A percentile compares a stretch with the other conserved stretches of the same genome.
Conservation (phyloP, 2,797 vertebrate species). For the Leptoclinus maculatus region DNA sequence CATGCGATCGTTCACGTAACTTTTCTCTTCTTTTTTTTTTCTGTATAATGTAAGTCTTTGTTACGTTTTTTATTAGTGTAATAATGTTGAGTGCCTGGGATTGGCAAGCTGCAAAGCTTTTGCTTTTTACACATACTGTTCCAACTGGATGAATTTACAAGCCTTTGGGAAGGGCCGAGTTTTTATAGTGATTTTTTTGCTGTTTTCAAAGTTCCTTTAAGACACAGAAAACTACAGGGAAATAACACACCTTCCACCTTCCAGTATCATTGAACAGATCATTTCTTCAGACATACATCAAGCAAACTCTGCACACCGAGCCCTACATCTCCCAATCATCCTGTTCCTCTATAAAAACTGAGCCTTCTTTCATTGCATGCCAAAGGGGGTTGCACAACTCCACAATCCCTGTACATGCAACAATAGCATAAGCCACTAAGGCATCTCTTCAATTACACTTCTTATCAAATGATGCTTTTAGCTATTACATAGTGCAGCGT, state of each 20-base stretch:
- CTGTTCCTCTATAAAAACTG: conserved; percentile 33
- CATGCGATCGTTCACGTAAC: conserved; percentile 39
- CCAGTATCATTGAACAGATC: conserved; percentile 29
- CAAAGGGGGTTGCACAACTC: conserved; percentile 31
- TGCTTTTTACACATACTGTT: conserved; percentile 45
- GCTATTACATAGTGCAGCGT: conserved; percentile 77
- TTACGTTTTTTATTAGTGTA: conserved; percentile 53
- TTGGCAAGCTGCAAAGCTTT: conserved; percentile 47
- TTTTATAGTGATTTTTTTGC: conserved; percentile 40
- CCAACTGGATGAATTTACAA: conserved; percentile 37
- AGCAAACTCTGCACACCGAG: conserved; percentile 18
- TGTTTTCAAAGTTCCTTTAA: conserved; percentile 47
- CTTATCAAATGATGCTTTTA: conserved; percentile 82
- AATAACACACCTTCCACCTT: conserved; percentile 37
- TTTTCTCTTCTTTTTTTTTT: conserved; percentile 21
- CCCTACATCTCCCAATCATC: conserved; percentile 22
- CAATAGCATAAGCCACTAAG: conserved; percentile 44
- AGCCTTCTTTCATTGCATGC: conserved; percentile 35
- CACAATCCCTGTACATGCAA: conserved; percentile 28
- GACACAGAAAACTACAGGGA: conserved; percentile 28
- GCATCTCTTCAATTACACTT: conserved; percentile 76
- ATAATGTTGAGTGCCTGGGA: conserved; percentile 49
- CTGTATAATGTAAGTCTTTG: conserved; percentile 39
- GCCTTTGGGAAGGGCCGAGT: conserved; percentile 18
- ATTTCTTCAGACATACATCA: conserved; percentile 30